These are phyloP conservation scores for Amiota minor DNA, from an alignment of 2,888 invertebrate genomes.

Conservation along the genomic window DNA sequence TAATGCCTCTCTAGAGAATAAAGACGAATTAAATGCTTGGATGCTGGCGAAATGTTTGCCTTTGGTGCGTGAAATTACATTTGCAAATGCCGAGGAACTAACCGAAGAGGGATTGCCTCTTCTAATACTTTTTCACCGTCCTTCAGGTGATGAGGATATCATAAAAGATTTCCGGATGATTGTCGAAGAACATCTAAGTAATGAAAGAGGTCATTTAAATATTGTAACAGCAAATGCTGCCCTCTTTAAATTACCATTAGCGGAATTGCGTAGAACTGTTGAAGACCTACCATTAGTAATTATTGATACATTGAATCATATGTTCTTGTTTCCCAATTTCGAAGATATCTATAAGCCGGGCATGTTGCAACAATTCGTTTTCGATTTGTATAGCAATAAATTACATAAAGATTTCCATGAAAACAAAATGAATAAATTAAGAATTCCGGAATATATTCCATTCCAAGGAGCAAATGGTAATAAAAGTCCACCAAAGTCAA, in stretches of 20 bases:
- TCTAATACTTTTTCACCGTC: constrained; percentile 91
- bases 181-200: constrained; percentile 81
- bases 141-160: constrained; percentile 80
- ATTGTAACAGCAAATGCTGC: constrained; percentile 95
- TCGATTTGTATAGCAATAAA: constrained; percentile 93
- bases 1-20: constrained; percentile 79
- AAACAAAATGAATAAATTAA: constrained; percentile 80
- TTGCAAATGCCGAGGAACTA: constrained; percentile 97
- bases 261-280: constrained; percentile 91
- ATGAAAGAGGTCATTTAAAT: constrained; percentile 92
- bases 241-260: constrained; percentile 93
- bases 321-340: constrained; percentile 93
- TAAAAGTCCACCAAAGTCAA: constrained; percentile 85
- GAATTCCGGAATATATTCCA: constrained; percentile 74
- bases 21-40: constrained; percentile 88
- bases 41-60: constrained; percentile 91
- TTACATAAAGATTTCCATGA: constrained; percentile 96
- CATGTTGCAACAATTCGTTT: constrained; percentile 86
- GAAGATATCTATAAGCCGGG: constrained; percentile 84
- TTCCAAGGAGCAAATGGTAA: constrained; percentile 60
- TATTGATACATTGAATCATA: constrained; percentile 97
- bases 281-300: constrained; percentile 93
- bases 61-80: constrained; percentile 95
- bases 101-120: constrained; percentile 98
- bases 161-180: constrained; percentile 86